These are phyloP conservation scores for Natator depressus DNA, from an alignment of 2,113 vertebrate species.

Conservation along the genomic window DNA sequence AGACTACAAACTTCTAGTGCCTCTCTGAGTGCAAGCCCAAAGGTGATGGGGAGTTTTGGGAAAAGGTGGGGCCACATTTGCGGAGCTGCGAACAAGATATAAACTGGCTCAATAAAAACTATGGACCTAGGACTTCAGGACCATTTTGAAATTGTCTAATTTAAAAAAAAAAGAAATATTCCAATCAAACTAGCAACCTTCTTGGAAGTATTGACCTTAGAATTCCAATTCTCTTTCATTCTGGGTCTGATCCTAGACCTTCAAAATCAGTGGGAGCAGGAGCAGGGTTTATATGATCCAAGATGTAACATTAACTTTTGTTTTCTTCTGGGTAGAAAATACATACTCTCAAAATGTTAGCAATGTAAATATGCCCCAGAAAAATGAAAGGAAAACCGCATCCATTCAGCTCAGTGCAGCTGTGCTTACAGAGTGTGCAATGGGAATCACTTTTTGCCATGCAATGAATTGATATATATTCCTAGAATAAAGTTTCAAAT, in stretches of 20 bases:
- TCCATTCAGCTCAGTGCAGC: not conserved
- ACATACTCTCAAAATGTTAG: not conserved
- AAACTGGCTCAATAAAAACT: not conserved
- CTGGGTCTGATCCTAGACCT: not conserved
- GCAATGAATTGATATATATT: not conserved
- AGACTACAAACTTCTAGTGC: not conserved
- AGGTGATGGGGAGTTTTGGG: not conserved
- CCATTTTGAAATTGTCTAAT: not conserved
- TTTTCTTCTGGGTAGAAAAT: not conserved
- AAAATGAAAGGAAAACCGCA: not conserved
- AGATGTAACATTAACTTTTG: not conserved
- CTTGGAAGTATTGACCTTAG: not conserved
- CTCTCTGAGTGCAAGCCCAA: not conserved
- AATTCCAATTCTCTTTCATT: not conserved
- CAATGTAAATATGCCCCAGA: not conserved
- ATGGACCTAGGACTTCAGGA: not conserved
- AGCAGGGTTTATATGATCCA: not conserved
- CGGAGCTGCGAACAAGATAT: not conserved
- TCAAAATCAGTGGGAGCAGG: not conserved
- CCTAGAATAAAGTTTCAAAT: not conserved
- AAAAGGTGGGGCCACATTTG: not conserved
- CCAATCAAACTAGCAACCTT: not conserved
- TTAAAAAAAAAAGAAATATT: too few relatives aligned
- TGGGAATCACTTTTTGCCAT: not conserved
- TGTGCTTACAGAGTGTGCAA: not conserved